Percentiles rank a stretch among this genome's conserved stretches.
phyloP scores from a whole-genome alignment of 2,113 vertebrate genomes.

The Jacana jacana region DNA sequence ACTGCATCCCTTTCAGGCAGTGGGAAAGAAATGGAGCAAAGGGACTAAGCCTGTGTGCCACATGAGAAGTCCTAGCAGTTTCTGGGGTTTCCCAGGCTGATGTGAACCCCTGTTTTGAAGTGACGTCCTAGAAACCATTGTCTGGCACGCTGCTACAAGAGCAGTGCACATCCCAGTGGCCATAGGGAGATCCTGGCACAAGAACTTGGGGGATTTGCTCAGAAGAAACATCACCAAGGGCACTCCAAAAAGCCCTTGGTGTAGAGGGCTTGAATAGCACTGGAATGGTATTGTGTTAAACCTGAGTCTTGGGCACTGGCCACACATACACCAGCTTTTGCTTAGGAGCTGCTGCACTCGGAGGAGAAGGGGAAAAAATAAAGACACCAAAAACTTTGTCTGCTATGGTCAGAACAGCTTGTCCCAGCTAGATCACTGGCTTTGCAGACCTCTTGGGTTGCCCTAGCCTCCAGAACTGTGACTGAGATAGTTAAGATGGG shows the following conservation, averaged over 20 bases:
- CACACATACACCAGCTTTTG: accelerated
- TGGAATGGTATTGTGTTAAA: accelerated
- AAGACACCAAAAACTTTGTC: neutral
- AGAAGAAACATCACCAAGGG: neutral
- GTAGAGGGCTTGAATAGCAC: no score
- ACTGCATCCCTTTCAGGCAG: neutral
- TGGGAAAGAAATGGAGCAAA: neutral
- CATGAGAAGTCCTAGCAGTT: neutral
- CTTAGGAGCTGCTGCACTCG: neutral
- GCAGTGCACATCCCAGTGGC: neutral
- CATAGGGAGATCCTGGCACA: neutral
- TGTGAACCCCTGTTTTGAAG: neutral
- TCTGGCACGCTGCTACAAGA: neutral
- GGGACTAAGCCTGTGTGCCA: no score
- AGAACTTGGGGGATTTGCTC: neutral
- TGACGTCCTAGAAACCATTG: neutral
- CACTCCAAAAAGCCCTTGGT: neutral
- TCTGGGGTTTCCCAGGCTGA: neutral
- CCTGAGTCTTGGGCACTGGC: neutral
- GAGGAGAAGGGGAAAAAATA: neutral
- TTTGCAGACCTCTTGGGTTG: neutral
- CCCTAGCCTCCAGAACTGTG: neutral
- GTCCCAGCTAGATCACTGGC: neutral
- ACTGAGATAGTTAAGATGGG: neutral
- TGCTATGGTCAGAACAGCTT: neutral